These are phyloP conservation scores for Echiichthys vipera DNA, from an alignment of 2,797 vertebrate species.

Conservation along the genomic window DNA sequence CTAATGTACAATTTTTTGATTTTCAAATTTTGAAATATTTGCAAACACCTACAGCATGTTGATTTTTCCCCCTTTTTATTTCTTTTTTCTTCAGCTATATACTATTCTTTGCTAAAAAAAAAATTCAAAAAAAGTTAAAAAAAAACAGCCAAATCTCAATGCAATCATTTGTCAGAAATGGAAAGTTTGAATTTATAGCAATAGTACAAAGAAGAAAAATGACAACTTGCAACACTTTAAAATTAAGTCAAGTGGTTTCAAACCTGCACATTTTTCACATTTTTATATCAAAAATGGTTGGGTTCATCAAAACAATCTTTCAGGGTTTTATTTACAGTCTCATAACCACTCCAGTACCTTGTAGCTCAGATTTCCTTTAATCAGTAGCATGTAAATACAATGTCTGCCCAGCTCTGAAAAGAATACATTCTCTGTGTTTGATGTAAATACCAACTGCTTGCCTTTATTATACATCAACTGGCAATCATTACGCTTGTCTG, in stretches of 20 bases:
- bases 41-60: conserved; percentile 76
- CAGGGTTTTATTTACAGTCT: conserved; percentile 85
- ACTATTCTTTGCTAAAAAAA: conserved; percentile 64
- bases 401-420: conserved; percentile 72
- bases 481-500: conserved; percentile 57
- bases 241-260: conserved; percentile 67
- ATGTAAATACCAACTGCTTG: conserved; percentile 74
- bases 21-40: conserved; percentile 60
- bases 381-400: conserved; percentile 69
- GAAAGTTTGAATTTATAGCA: conserved; percentile 75
- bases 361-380: conserved; percentile 45
- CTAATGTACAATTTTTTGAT: conserved; percentile 47
- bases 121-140: too few species aligned
- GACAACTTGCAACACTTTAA: conserved; percentile 72
- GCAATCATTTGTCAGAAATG: conserved; percentile 65
- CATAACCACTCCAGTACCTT: conserved; percentile 39
- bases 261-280: conserved; percentile 72
- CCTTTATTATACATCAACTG: conserved; percentile 69
- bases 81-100: conserved; percentile 61
- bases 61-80: conserved; percentile 47
- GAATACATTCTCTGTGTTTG: conserved; percentile 83
- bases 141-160: conserved; percentile 78
- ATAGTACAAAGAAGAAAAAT: conserved; percentile 77
- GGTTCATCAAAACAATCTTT: conserved; percentile 76
- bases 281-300: conserved; percentile 74